These are phyloP conservation scores for Trachelus troglodyta DNA, from an alignment of 2,888 invertebrate species.

Conservation along the genomic window DNA sequence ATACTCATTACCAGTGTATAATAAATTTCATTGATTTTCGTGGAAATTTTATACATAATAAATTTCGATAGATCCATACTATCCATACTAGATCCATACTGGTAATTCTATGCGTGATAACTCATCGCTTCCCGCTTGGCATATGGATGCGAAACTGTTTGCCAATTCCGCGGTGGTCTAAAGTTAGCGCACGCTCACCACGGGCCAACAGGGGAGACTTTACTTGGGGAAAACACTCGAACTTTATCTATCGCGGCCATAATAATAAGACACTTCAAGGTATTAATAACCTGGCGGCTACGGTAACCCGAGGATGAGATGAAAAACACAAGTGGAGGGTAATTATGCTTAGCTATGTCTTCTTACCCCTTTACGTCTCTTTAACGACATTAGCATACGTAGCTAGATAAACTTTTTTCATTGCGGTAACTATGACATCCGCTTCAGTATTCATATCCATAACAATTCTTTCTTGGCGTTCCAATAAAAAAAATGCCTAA, in stretches of 20 bases:
- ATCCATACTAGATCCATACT: too few relatives aligned
- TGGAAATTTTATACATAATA: background rate
- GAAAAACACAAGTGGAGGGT: background rate
- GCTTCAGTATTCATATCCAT: background rate
- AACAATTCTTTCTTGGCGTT: background rate
- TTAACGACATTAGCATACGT: background rate
- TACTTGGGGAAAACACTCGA: slow-evolving; percentile 30
- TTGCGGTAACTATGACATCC: background rate
- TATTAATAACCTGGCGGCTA: slow-evolving; percentile 40
- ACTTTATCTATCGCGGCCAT: slow-evolving; percentile 35
- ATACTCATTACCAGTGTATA: background rate
- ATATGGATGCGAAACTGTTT: slow-evolving; percentile 26
- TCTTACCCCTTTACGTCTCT: background rate
- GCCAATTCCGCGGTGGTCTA: slow-evolving; percentile 54
- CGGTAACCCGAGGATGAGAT: slow-evolving; percentile 20
- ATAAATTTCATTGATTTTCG: background rate
- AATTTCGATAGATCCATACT: background rate
- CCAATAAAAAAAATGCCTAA: background rate
- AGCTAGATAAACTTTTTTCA: background rate
- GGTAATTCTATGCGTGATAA: background rate
- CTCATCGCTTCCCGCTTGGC: slow-evolving; percentile 1
- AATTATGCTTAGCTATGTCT: background rate
- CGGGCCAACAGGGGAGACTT: slow-evolving; percentile 37
- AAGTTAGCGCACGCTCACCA: slow-evolving; percentile 52
- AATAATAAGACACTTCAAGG: slow-evolving; percentile 37